These are phyloP conservation scores for Trachythela sp. DNA, from an alignment of 64 coral and sea anemone species.

Conservation along the genomic window DNA sequence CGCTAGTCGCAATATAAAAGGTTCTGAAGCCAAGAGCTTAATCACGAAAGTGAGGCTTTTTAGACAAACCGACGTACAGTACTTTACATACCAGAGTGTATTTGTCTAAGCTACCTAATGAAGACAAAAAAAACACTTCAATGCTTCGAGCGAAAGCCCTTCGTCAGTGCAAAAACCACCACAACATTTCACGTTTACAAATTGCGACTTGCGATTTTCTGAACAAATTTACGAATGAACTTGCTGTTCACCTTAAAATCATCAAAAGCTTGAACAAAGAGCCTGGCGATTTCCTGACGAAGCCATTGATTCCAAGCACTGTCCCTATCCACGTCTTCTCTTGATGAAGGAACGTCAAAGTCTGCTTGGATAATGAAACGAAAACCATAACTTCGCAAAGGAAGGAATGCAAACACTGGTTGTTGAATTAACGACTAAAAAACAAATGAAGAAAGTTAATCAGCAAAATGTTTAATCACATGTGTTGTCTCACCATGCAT, in stretches of 20 bases:
- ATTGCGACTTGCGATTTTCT: neutral
- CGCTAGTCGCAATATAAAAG: too few relatives aligned
- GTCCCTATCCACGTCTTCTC: slow-evolving; percentile 80
- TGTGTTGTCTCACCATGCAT: neutral
- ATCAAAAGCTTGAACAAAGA: slow-evolving; percentile 72
- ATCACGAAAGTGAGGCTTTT: too few relatives aligned
- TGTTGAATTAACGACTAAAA: slow-evolving; percentile 55
- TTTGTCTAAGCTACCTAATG: too few relatives aligned
- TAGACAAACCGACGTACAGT: too few relatives aligned
- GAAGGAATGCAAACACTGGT: slow-evolving; percentile 83
- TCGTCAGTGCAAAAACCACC: too few relatives aligned
- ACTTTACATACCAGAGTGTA: too few relatives aligned
- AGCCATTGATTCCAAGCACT: slow-evolving; percentile 92
- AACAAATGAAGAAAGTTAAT: neutral
- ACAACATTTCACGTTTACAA: too few relatives aligned
- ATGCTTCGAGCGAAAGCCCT: too few relatives aligned
- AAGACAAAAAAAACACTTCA: too few relatives aligned
- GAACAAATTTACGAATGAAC: neutral
- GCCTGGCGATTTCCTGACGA: slow-evolving; percentile 65
- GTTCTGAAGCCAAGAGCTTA: too few relatives aligned
- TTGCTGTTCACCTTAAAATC: slow-evolving; percentile 62
- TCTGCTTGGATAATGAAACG: slow-evolving; percentile 91
- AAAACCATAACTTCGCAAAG: slow-evolving; percentile 80
- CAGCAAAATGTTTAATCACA: too few relatives aligned
- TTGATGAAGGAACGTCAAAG: slow-evolving; percentile 87